phyloP scores from a whole-genome alignment of 1,140 invertebrate genomes.

The Magallana gigas region DNA sequence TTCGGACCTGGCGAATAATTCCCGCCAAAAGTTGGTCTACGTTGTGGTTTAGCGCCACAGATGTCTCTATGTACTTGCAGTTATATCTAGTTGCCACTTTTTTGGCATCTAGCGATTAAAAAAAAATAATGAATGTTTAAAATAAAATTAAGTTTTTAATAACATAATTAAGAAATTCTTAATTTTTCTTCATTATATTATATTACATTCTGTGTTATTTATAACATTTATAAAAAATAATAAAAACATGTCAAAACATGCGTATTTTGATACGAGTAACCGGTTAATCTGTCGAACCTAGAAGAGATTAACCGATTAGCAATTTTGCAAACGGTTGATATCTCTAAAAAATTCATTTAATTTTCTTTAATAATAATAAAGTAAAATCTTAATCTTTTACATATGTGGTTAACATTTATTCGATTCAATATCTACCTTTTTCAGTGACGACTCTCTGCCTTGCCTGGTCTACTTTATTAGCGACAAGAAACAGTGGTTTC shows the following conservation, averaged over 20 bases:
- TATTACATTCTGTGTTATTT: too few relatives aligned
- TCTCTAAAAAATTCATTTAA: too few relatives aligned
- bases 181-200: too few relatives aligned
- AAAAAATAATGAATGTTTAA: not conserved
- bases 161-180: too few relatives aligned
- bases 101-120: slow-evolving; percentile 66
- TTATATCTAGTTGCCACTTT: slow-evolving; percentile 84
- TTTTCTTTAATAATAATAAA: too few relatives aligned
- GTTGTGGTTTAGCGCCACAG: slow-evolving; percentile 88
- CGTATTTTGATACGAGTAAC: too few relatives aligned
- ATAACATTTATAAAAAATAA: not conserved
- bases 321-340: too few relatives aligned
- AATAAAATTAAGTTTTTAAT: too few relatives aligned
- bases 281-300: too few relatives aligned
- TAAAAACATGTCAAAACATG: not conserved
- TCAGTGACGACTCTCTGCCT: slow-evolving; percentile 90
- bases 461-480: slow-evolving; percentile 96
- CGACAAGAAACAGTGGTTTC: slow-evolving; percentile 93
- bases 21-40: slow-evolving; percentile 90
- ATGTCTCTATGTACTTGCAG: slow-evolving; percentile 91
- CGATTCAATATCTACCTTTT: slow-evolving; percentile 85
- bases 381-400: too few relatives aligned
- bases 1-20: slow-evolving; percentile 81
- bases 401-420: too few relatives aligned
- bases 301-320: too few relatives aligned